Conservation (phyloP, 2,888 invertebrate genomes). For the Trilocha varians region DNA sequence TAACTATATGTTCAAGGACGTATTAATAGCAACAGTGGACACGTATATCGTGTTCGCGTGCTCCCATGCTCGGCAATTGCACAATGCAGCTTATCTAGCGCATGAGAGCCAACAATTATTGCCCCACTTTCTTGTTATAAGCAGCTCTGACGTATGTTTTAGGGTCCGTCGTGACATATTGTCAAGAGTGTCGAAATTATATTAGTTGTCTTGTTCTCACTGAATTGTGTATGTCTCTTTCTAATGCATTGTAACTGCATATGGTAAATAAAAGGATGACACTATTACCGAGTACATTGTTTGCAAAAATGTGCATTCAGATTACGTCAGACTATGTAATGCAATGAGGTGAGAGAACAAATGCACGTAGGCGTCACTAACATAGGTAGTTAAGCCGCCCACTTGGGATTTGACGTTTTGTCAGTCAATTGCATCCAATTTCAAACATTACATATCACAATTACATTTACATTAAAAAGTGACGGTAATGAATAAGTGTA, state of each 20-base stretch:
- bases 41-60: constrained; percentile 43
- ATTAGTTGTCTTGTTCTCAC: constrained; percentile 8
- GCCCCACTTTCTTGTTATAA: constrained; percentile 50
- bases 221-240: constrained; percentile 15
- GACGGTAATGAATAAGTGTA: neutral
- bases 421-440: constrained; percentile 8
- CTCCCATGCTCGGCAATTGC: constrained; percentile 50
- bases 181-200: constrained; percentile 10
- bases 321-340: constrained; percentile 33
- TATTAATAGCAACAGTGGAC: constrained; percentile 57
- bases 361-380: constrained; percentile 24
- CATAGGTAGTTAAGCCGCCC: constrained; percentile 22
- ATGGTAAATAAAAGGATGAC: constrained; percentile 2
- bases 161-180: constrained; percentile 42
- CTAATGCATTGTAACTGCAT: constrained; percentile 8
- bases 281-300: neutral
- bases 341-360: constrained; percentile 23
- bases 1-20: constrained; percentile 54
- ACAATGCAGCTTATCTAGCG: constrained; percentile 63
- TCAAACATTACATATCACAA: constrained; percentile 1
- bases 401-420: constrained; percentile 18
- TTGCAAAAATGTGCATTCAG: constrained; percentile 31
- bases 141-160: constrained; percentile 39
- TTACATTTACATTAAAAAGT: too few species aligned
- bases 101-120: constrained; percentile 53